These are phyloP conservation scores for Emydocephalus ijimae DNA, from an alignment of 2,113 vertebrate genomes.

Conservation along the genomic window DNA sequence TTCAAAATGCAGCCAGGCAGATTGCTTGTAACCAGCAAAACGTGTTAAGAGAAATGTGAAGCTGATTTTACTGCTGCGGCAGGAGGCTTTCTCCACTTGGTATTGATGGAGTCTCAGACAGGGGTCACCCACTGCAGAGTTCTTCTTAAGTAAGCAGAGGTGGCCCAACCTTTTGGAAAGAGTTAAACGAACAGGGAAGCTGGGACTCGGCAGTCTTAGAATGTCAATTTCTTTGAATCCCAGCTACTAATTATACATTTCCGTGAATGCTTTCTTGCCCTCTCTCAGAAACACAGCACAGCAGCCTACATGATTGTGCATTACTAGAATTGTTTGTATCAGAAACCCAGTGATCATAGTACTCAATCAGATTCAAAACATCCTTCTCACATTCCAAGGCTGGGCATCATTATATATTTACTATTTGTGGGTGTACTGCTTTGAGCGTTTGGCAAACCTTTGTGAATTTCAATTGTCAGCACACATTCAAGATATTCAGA, in stretches of 20 bases:
- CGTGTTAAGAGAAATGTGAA: constrained; percentile 42
- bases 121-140: not conserved
- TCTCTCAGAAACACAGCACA: not conserved
- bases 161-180: constrained; percentile 20
- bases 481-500: constrained; percentile 55
- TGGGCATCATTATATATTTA: constrained; percentile 8
- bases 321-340: constrained; percentile 25
- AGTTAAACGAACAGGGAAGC: constrained; percentile 3
- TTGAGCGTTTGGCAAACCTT: constrained; percentile 41
- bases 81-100: constrained; percentile 18
- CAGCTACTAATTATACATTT: not conserved
- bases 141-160: constrained; percentile 18
- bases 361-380: constrained; percentile 31
- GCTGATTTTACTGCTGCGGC: constrained; percentile 37
- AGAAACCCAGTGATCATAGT: constrained; percentile 3
- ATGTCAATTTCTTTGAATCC: constrained; percentile 12
- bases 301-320: not conserved
- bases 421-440: constrained; percentile 38
- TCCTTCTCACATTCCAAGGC: not conserved
- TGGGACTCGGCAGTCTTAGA: not conserved
- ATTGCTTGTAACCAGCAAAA: constrained; percentile 34
- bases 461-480: constrained; percentile 52
- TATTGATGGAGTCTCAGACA: not conserved
- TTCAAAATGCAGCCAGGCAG: constrained; percentile 18
- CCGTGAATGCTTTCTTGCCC: not conserved